Evolutionary conservation across 2,888 invertebrate genomes (phyloP).

Genomic region (Rotaria magnacalcarata): DNA sequence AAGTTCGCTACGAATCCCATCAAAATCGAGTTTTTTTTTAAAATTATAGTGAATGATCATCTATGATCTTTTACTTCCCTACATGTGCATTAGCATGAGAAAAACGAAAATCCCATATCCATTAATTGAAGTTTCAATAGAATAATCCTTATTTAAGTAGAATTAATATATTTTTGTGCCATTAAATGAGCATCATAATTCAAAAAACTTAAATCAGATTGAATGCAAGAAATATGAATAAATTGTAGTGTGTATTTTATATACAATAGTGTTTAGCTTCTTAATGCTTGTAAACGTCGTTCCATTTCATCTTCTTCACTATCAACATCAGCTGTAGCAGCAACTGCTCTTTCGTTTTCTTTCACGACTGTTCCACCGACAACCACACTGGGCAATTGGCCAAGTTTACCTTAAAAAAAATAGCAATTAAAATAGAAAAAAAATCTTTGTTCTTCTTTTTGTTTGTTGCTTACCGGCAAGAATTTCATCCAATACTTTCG

Average conservation of each 20-base stretch:
- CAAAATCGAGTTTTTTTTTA: too few relatives aligned
- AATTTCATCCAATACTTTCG: slow-evolving; percentile 19
- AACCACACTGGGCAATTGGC: neutral
- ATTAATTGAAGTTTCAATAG: too few relatives aligned
- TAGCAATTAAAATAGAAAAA: too few relatives aligned
- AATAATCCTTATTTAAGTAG: neutral
- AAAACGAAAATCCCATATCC: too few relatives aligned
- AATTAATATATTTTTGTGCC: neutral
- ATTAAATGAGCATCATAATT: neutral
- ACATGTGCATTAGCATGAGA: too few relatives aligned
- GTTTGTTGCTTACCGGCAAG: neutral
- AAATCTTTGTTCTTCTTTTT: too few relatives aligned
- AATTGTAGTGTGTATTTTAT: neutral
- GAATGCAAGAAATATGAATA: neutral
- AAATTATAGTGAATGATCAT: too few relatives aligned
- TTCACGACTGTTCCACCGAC: neutral
- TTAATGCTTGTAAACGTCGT: slow-evolving; percentile 17
- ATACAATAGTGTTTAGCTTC: neutral
- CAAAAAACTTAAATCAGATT: neutral
- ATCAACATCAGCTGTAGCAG: neutral
- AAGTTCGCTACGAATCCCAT: too few relatives aligned
- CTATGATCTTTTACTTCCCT: too few relatives aligned
- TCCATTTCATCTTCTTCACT: slow-evolving; percentile 9
- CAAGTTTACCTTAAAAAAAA: neutral
- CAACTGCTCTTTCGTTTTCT: neutral